A percentile compares a stretch with the other conserved stretches of the same genome.
Evolutionary conservation across 92 coral and sea anemone genomes (phyloP).

Genomic region (Porites evermanni): DNA sequence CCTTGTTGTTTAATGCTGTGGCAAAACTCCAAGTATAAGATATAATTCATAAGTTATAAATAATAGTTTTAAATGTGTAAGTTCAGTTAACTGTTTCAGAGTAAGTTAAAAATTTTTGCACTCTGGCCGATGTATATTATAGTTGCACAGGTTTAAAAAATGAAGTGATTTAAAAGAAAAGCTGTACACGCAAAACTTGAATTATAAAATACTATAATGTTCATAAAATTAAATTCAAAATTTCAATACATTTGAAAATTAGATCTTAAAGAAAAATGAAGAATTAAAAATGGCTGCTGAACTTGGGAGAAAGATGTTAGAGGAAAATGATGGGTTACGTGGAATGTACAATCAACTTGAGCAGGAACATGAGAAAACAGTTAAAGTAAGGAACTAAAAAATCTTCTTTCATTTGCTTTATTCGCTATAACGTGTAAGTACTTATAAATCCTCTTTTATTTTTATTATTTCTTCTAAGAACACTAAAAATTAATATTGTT

Average conservation of each 20-base stretch:
- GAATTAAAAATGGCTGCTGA: constrained; percentile 96
- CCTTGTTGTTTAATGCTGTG: no score
- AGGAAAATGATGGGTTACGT: constrained; percentile 88
- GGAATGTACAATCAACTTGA: constrained; percentile 72
- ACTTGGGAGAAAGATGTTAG: constrained; percentile 92
- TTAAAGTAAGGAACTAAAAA: constrained; percentile 67
- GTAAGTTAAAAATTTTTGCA: no score
- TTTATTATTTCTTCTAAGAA: no score
- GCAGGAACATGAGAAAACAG: constrained; percentile 75
- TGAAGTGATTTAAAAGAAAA: neutral
- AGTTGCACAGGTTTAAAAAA: no score
- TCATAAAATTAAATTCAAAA: neutral
- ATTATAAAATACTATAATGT: no score
- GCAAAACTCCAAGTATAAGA: no score
- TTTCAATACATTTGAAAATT: neutral
- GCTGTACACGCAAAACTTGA: no score
- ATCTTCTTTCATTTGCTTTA: neutral
- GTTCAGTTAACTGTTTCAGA: no score
- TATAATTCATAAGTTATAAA: no score
- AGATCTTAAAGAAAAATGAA: constrained; percentile 90
- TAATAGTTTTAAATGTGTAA: no score
- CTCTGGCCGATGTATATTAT: no score
- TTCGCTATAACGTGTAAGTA: neutral
- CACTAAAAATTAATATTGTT: no score
- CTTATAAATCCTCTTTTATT: neutral